Base-by-base conservation (phyloP, 1,140 invertebrate genomes). In the Phocides pigmalion region DNA sequence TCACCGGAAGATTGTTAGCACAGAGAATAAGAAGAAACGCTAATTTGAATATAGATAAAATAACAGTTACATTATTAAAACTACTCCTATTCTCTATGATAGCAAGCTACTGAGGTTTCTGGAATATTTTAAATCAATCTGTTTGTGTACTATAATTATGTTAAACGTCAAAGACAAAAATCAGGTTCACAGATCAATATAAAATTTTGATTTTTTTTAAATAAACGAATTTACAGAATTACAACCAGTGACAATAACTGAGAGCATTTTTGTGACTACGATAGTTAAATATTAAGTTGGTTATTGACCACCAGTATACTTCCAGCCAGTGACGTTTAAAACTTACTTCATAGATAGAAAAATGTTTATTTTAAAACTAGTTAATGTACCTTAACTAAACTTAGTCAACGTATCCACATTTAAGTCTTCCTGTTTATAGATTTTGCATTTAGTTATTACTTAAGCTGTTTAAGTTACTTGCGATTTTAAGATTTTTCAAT, bases 361-460 rank as follows among this genome's bases (percentile, higher is more conserved):
- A 61, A 61, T 61, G 28, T 47, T 47, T 41, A 59, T 47, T 47
- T 42, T 20, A 35, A 47, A 59, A 61, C 56, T 61, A 61, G 56
- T 47, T 47, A 59, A 47, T 35, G 56, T 59, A 59, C 56, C 56
- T 59, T 47, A 61, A 61, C 56, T 61, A 61, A 61, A 61, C 42
- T 61, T 61, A 61, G 56, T 61, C 56, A 61, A 22, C 58, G 44
- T 62, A 41, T 62, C 46, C 46, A 62, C 32, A 62, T 50, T 11
- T 49, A 62, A 74, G 72, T 88, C 85, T 88, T 88, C 83, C 81
- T 78, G 74, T 79, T 81, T 62, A 79, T 83, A 84, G 73, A 79
- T 79, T 79, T 81, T 84, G 83, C 83, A 88, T 88, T 87, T 88
- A 88, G 79, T 75, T 83, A 81, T 62, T 67, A 77, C 67, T 65